Evolutionary conservation across 1,140 invertebrate species (phyloP).

Genomic region (Heliconius eleuchia): DNA sequence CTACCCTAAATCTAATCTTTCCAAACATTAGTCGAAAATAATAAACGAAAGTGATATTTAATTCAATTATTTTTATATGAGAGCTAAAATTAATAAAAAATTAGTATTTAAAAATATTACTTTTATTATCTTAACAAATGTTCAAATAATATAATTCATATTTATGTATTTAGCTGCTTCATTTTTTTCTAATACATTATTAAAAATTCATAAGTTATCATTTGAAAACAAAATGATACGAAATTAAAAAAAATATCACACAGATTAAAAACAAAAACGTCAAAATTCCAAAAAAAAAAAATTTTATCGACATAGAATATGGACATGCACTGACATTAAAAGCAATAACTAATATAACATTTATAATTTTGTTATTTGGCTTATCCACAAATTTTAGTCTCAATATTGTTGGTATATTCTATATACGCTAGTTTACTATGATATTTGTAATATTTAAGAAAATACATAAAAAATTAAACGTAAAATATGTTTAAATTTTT

Average conservation of each 20-base stretch:
- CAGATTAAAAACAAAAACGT: conserved; percentile 4
- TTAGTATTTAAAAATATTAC: background rate
- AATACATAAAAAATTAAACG: no score
- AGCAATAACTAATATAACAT: conserved; percentile 10
- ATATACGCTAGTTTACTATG: background rate
- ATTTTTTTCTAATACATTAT: background rate
- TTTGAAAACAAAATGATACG: background rate
- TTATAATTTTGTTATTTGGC: conserved; percentile 2
- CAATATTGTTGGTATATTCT: conserved; percentile 9
- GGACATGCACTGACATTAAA: conserved; percentile 13
- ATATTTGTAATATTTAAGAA: background rate
- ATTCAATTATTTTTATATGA: background rate
- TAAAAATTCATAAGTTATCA: background rate
- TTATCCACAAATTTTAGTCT: conserved; percentile 8
- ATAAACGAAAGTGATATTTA: conserved; percentile 5
- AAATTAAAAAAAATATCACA: background rate
- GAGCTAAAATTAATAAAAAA: conserved; percentile 16
- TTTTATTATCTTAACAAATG: background rate
- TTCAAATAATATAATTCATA: background rate
- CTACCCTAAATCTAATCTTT: conserved; percentile 55
- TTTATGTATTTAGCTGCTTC: background rate
- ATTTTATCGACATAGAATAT: background rate
- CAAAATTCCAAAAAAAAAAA: background rate
- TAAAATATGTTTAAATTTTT: no score
- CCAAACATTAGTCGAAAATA: conserved; percentile 21